phyloP scores from a whole-genome alignment of 2,888 invertebrate species.

The Drosophila kanekoi region DNA sequence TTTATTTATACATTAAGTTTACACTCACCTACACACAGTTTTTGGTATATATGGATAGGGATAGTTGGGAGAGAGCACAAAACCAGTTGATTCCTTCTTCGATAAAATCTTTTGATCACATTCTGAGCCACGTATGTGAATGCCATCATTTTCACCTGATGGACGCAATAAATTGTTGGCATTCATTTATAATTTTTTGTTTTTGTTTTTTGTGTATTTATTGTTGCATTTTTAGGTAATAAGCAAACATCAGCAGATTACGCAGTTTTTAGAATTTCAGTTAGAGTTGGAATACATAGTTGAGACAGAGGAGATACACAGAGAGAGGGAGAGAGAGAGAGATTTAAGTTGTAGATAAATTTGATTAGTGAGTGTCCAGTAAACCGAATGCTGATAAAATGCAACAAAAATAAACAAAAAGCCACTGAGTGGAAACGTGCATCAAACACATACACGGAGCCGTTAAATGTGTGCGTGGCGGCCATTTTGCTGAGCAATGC shows the following conservation, averaged over 20 bases:
- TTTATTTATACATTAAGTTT: neutral
- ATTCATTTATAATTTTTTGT: slow-evolving; percentile 8
- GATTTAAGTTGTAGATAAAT: slow-evolving; percentile 16
- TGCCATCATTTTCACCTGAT: slow-evolving; percentile 93
- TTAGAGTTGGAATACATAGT: slow-evolving; percentile 4
- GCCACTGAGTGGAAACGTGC: slow-evolving; percentile 34
- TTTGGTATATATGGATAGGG: slow-evolving; percentile 98
- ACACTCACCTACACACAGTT: slow-evolving; percentile 93
- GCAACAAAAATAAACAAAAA: slow-evolving; percentile 68
- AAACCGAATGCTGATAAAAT: slow-evolving; percentile 38
- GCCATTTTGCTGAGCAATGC: slow-evolving; percentile 42
- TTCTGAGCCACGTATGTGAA: slow-evolving; percentile 98
- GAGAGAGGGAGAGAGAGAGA: too few relatives aligned
- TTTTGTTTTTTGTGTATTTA: slow-evolving; percentile 47
- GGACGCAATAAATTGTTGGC: slow-evolving; percentile 26
- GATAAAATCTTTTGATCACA: slow-evolving; percentile 99
- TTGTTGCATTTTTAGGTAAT: slow-evolving; percentile 61
- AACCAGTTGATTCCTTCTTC: slow-evolving; percentile 95
- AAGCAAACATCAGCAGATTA: slow-evolving; percentile 34
- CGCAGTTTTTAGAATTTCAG: slow-evolving; percentile 21
- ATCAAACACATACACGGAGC: slow-evolving; percentile 78
- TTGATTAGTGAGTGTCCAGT: slow-evolving; percentile 10
- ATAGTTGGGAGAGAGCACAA: slow-evolving; percentile 98
- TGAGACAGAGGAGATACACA: neutral
- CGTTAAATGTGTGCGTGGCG: slow-evolving; percentile 59